Evolutionary conservation across 2,888 invertebrate genomes (phyloP), one percentile per base, ranked within the genome.

Genomic region (Hirtodrosophila cameraria): DNA sequence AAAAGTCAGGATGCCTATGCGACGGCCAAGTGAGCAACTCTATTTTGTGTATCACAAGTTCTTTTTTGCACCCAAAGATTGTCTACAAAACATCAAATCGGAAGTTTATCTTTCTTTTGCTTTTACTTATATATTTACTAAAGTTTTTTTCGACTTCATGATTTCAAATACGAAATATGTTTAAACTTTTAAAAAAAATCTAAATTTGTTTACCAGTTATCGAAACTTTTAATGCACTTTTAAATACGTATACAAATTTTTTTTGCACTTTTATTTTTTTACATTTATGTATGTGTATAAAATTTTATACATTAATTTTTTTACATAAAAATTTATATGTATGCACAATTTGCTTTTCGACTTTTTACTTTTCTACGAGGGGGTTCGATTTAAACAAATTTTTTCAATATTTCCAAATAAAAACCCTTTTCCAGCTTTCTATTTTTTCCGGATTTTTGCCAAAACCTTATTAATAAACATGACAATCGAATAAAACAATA

Each of bases 1-100:
- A 90, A 89, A 66, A 88, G 80, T 15, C 87, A 89, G 20, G 90
- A 91, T 31, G 89, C 85, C 46, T 90, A 90, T 63, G 73, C 75
- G 36, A 88, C 89, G 16, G 66, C 75, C 63, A 86, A 88, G 49
- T 88, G 54, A 71, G 27, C 4, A n/a, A 20, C 3, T 16, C 11
- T 11, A 7, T 7, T 9, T 9, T 2, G 23, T 18, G 8, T 6
- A 23, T 23, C 23, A 23, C 12, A 25, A 52, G 48, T 61, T 52
- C 41, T 61, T 55, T 61, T 55, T 52, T 59, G 53, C 73, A 68
- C 53, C 72, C 75, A 71, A 71, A 71, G 71, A 71, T 71, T 71
- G 53, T 39, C 68, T 48, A 58, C 48, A 57, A 61, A 58, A 28
- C 31, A 41, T 27, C 13, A 13, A 12, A 43, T 3, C 2, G 5